Conservation (phyloP, 2,888 invertebrate species). For the Crioceris asparagi region DNA sequence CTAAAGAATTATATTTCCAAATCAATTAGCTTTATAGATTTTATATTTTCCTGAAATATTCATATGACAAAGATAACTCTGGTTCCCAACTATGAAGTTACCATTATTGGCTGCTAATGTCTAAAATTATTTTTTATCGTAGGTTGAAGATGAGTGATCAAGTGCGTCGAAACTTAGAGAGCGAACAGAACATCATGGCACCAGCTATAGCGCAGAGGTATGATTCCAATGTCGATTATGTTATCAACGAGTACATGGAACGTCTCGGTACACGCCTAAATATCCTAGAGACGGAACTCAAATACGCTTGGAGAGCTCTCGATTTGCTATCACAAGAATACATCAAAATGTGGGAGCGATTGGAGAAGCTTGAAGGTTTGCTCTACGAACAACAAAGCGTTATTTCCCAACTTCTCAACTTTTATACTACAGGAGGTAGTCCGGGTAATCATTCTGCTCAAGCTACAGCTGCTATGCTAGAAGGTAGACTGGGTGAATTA, state of each 20-base stretch:
- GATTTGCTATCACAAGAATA: conserved; percentile 86
- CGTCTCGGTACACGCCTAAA: conserved; percentile 76
- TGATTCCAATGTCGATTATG: conserved; percentile 47
- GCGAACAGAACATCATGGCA: conserved; percentile 29
- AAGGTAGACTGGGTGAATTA: conserved; percentile 36
- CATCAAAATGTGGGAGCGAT: conserved; percentile 85
- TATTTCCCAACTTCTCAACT: conserved; percentile 75
- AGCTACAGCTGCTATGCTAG: conserved; percentile 29
- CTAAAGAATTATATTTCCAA: too few relatives aligned
- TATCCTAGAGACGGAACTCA: conserved; percentile 80
- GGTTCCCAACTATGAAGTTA: too few relatives aligned
- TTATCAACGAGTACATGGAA: conserved; percentile 86
- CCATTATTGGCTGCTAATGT: too few relatives aligned
- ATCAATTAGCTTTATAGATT: too few relatives aligned
- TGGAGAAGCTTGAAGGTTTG: conserved; percentile 79
- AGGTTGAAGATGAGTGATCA: conserved; percentile 27
- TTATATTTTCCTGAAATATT: too few relatives aligned
- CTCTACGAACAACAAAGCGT: conserved; percentile 85
- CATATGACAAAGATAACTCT: too few relatives aligned
- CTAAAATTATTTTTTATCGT: too few relatives aligned
- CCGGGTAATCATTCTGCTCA: conserved; percentile 30
- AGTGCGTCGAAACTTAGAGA: conserved; percentile 24
- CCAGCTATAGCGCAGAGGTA: conserved; percentile 29
- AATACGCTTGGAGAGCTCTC: conserved; percentile 86
- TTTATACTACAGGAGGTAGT: conserved; percentile 53